Evolutionary conservation across 2,888 invertebrate genomes (phyloP).

Genomic region (Allolobophora icterica): DNA sequence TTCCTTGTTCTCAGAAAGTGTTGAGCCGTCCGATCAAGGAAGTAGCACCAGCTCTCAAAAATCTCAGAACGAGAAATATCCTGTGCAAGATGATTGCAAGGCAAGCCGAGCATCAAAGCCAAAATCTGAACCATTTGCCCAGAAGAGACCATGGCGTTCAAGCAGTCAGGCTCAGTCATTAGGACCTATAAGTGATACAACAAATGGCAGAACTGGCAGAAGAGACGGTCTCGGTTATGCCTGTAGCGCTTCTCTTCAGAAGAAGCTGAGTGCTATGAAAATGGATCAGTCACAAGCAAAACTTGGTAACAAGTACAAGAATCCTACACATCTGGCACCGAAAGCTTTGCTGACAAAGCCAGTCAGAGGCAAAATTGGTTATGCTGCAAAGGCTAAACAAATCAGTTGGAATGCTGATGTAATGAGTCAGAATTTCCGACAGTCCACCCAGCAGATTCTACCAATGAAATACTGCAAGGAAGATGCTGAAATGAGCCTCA

Average conservation of each 20-base stretch:
- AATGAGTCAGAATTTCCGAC: neutral
- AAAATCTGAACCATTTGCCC: neutral
- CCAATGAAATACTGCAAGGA: neutral
- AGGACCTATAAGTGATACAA: neutral
- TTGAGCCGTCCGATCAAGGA: neutral
- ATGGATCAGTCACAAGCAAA: neutral
- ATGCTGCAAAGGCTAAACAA: neutral
- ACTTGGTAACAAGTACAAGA: neutral
- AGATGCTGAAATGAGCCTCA: neutral
- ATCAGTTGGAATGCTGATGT: neutral
- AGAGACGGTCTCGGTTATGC: neutral
- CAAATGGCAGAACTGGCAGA: slow-evolving; percentile 10
- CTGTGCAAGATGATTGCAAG: neutral
- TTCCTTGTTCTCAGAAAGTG: neutral
- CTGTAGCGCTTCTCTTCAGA: neutral
- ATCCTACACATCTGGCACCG: neutral
- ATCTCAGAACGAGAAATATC: neutral
- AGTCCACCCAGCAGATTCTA: neutral
- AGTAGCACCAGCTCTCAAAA: neutral
- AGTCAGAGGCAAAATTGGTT: neutral
- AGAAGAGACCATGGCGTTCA: neutral
- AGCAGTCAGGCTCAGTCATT: neutral
- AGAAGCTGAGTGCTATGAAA: neutral
- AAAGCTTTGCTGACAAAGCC: neutral
- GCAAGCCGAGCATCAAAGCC: neutral